Evolutionary conservation across 1,140 invertebrate species (phyloP).

Genomic region (Polypedilum pembai): DNA sequence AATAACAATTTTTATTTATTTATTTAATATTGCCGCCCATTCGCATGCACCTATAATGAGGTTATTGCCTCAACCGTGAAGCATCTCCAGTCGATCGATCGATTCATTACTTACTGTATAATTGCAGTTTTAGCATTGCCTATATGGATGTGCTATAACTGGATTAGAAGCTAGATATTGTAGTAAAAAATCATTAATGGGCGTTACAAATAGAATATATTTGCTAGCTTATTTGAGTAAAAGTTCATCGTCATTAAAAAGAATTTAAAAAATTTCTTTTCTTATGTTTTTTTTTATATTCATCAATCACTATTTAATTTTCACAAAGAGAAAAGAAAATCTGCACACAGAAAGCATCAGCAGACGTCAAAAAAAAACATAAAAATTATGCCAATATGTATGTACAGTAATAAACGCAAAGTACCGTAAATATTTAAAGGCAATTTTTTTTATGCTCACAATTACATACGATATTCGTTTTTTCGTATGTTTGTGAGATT

Average conservation of each 20-base stretch:
- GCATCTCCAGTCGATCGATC: neutral
- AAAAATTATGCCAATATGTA: conserved; percentile 8
- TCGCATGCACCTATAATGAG: conserved; percentile 6
- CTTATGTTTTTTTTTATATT: no score
- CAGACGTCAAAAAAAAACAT: neutral
- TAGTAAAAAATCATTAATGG: no score
- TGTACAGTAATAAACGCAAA: conserved; percentile 10
- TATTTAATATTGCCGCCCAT: neutral
- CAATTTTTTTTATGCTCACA: conserved; percentile 6
- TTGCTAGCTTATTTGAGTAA: no score
- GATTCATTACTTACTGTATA: conserved; percentile 5
- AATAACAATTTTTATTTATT: neutral
- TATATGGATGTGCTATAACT: no score
- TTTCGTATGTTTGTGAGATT: neutral
- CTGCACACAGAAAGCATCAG: neutral
- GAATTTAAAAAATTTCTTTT: no score
- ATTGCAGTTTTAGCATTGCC: neutral
- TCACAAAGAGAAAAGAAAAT: no score
- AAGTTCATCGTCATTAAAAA: no score
- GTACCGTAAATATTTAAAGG: conserved; percentile 17
- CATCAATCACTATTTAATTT: no score
- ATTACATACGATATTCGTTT: neutral
- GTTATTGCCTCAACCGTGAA: conserved; percentile 10
- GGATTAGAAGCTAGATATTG: no score
- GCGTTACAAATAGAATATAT: no score